A percentile compares a stretch with the other conserved stretches of the same genome.
phyloP scores from a whole-genome alignment of 2,797 vertebrate genomes.

The Botia kubotai region DNA sequence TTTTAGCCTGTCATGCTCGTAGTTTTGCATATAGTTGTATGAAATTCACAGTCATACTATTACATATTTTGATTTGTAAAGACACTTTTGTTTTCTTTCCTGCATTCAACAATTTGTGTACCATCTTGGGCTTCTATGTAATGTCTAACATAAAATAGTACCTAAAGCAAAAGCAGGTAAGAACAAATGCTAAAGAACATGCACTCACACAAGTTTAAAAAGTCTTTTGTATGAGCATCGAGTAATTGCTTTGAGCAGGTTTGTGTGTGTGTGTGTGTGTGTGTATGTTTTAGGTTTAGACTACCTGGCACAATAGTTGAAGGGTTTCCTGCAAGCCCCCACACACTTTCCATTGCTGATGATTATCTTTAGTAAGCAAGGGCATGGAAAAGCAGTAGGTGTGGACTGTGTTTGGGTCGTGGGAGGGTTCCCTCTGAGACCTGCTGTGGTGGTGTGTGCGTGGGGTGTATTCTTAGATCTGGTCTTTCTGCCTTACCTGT shows the following conservation, averaged over 20 bases:
- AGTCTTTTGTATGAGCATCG: constrained; percentile 12
- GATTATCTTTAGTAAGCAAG: constrained; percentile 62
- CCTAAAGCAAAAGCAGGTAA: not conserved
- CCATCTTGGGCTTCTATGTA: not conserved
- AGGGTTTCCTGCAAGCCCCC: constrained; percentile 63
- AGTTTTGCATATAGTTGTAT: no score
- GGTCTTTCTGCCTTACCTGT: not conserved
- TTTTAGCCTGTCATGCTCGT: no score
- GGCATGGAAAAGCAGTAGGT: constrained; percentile 73
- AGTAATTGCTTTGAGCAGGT: constrained; percentile 29
- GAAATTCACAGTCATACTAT: no score
- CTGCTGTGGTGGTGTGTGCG: constrained; percentile 55
- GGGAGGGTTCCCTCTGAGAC: constrained; percentile 82
- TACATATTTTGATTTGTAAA: no score
- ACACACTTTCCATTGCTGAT: constrained; percentile 62
- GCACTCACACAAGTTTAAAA: not conserved
- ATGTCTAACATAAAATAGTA: not conserved
- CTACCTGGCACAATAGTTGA: constrained; percentile 50
- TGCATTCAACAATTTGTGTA: no score
- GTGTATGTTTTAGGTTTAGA: constrained; percentile 43
- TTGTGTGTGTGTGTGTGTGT: constrained; percentile 26
- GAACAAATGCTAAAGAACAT: not conserved
- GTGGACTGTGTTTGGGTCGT: constrained; percentile 64
- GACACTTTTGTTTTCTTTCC: no score
- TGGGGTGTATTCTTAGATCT: constrained; percentile 44